Conservation (phyloP, 2,797 vertebrate genomes). For the Myotis findleyi region DNA sequence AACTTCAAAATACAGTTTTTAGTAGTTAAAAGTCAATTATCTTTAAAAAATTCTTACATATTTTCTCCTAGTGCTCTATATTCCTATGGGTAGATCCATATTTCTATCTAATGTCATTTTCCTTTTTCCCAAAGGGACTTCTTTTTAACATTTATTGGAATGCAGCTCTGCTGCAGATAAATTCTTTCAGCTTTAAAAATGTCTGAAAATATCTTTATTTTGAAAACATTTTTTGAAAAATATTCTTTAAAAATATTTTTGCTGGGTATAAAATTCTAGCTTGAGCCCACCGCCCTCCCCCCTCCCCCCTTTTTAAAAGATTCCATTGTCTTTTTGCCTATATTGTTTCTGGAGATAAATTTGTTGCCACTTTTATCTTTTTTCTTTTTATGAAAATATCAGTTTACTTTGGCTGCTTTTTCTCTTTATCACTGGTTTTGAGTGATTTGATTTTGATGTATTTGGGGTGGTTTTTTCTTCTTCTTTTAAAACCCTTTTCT, state of each 20-base stretch:
- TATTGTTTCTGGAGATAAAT: not conserved
- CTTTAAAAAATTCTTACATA: not conserved
- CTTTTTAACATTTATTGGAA: not conserved
- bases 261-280: not conserved
- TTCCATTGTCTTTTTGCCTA: not conserved
- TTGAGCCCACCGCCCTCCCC: too few species aligned
- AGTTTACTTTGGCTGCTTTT: not conserved
- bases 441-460: not conserved
- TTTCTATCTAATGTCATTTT: constrained; percentile 11
- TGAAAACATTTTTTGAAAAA: not conserved
- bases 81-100: not conserved
- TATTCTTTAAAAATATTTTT: not conserved
- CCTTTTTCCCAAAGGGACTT: not conserved
- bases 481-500: not conserved
- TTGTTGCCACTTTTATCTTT: not conserved
- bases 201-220: not conserved
- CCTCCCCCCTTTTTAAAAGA: not conserved
- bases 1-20: not conserved
- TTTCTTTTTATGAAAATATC: not conserved
- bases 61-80: not conserved
- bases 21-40: not conserved
- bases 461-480: not conserved
- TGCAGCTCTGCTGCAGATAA: not conserved
- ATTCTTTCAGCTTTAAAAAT: not conserved
- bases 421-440: not conserved